These are phyloP conservation scores for Chrysemys picta DNA, from an alignment of 2,113 vertebrate species.

Conservation along the genomic window DNA sequence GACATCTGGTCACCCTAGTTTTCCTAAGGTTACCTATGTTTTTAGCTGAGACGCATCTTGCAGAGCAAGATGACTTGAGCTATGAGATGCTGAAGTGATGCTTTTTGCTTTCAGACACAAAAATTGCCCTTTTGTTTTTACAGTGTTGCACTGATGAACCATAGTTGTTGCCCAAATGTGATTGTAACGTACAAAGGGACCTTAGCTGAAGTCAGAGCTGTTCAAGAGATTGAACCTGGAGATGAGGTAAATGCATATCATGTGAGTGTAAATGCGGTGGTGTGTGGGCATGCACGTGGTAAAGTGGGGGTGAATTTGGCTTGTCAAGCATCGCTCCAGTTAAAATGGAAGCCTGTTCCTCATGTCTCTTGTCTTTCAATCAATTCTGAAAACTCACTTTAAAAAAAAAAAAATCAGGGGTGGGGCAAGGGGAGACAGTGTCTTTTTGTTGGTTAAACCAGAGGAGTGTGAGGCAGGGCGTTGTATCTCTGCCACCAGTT, in stretches of 20 bases:
- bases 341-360: neutral
- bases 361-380: neutral
- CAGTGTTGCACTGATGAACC: constrained; percentile 95
- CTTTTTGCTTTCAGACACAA: neutral
- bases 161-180: constrained; percentile 95
- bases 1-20: no score
- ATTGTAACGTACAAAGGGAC: constrained; percentile 93
- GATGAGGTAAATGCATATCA: constrained; percentile 87
- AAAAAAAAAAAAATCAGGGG: neutral
- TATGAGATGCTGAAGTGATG: neutral
- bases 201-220: constrained; percentile 90
- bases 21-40: constrained; percentile 26
- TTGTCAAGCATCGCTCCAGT: neutral
- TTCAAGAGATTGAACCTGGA: constrained; percentile 88
- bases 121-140: constrained; percentile 26
- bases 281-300: accelerated
- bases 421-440: neutral
- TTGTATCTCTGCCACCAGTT: neutral
- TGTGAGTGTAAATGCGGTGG: neutral
- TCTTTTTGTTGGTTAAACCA: neutral
- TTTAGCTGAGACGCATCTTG: constrained; percentile 8
- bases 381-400: neutral
- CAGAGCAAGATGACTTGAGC: neutral
- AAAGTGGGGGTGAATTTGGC: neutral
- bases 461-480: neutral